phyloP scores from a whole-genome alignment of 2,888 invertebrate species.

The Volucella zonaria region DNA sequence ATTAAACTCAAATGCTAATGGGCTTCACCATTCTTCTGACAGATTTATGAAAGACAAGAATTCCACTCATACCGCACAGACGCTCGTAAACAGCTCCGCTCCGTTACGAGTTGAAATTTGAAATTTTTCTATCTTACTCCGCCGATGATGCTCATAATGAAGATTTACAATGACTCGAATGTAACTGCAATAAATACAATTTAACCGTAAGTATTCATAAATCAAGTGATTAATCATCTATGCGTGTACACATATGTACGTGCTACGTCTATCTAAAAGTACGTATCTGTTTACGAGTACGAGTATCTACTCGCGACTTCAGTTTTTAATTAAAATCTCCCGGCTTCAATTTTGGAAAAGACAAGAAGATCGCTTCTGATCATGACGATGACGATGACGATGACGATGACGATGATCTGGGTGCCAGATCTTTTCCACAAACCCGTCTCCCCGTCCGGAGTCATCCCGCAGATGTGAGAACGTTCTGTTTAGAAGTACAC shows the following conservation, averaged over 20 bases:
- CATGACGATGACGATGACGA: slow-evolving; percentile 31
- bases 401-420: no score
- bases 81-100: slow-evolving; percentile 23
- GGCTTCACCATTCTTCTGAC: slow-evolving; percentile 15
- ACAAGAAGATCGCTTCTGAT: slow-evolving; percentile 31
- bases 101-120: slow-evolving; percentile 27
- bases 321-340: slow-evolving; percentile 71
- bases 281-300: no score
- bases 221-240: slow-evolving; percentile 72
- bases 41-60: slow-evolving; percentile 54
- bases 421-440: background rate
- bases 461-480: background rate
- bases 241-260: slow-evolving; percentile 20
- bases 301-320: slow-evolving; percentile 12
- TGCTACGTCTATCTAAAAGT: slow-evolving; percentile 17
- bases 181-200: slow-evolving; percentile 73
- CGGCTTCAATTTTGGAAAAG: slow-evolving; percentile 36
- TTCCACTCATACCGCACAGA: slow-evolving; percentile 27
- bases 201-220: slow-evolving; percentile 70
- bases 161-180: slow-evolving; percentile 70
- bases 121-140: slow-evolving; percentile 42
- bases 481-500: slow-evolving; percentile 15
- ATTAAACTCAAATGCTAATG: slow-evolving; percentile 32
- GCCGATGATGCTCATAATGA: slow-evolving; percentile 50
- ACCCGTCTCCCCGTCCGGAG: background rate